Percentiles rank a stretch among this genome's conserved stretches.
phyloP scores from a whole-genome alignment of 2,113 vertebrate genomes.

The Paradisaea rubra region DNA sequence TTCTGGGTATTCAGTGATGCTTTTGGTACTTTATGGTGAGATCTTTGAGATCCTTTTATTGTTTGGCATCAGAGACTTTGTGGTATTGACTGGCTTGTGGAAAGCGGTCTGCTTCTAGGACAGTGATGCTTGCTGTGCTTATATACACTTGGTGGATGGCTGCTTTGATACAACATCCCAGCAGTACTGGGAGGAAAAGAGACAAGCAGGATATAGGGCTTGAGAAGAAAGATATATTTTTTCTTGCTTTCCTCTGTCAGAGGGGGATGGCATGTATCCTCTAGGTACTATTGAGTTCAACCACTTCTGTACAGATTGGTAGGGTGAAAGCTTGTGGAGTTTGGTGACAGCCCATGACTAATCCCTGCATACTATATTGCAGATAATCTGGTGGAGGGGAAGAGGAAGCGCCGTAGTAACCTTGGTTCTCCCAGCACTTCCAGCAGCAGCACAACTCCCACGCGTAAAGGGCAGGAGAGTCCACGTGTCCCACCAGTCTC shows the following conservation, averaged over 20 bases:
- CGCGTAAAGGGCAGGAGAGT: slow-evolving; percentile 68
- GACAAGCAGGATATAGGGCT: neutral
- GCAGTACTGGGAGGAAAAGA: neutral
- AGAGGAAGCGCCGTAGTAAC: slow-evolving; percentile 83
- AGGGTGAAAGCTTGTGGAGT: neutral
- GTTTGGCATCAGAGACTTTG: neutral
- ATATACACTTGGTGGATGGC: neutral
- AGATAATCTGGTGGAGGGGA: slow-evolving; percentile 98
- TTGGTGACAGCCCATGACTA: neutral
- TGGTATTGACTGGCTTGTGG: neutral
- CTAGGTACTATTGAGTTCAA: neutral
- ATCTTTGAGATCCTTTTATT: neutral
- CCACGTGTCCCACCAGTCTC: slow-evolving; percentile 27
- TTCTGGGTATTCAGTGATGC: neutral
- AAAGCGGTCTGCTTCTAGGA: neutral
- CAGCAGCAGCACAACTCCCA: slow-evolving; percentile 72
- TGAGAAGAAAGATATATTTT: neutral
- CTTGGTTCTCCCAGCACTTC: slow-evolving; percentile 72
- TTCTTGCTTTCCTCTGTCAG: neutral
- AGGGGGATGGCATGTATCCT: neutral
- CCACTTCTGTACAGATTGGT: neutral
- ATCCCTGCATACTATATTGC: neutral
- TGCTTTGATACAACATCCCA: neutral
- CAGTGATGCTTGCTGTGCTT: neutral
- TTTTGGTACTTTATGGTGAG: neutral